A percentile compares a stretch with the other conserved stretches of the same genome.
These are phyloP conservation scores for Lepidurus packardi DNA, from an alignment of 1,140 invertebrate genomes.

Conservation along the genomic window DNA sequence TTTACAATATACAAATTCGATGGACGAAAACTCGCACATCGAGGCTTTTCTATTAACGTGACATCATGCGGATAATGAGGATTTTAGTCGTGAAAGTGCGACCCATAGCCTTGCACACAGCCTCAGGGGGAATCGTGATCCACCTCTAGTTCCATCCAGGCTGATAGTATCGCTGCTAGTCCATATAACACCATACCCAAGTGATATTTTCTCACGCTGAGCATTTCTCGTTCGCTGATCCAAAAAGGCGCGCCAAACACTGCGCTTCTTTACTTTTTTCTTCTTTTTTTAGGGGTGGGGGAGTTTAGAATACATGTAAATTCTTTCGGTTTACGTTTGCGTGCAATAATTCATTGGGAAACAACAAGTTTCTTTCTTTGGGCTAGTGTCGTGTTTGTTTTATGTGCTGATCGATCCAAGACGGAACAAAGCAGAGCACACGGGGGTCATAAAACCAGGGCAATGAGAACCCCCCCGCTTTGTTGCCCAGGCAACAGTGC, in stretches of 20 bases:
- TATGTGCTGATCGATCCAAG: constrained; percentile 15
- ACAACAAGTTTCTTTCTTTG: background rate
- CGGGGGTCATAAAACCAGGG: constrained; percentile 12
- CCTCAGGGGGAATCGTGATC: background rate
- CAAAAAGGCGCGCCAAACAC: background rate
- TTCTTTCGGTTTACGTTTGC: background rate
- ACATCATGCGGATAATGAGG: background rate
- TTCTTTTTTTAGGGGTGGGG: background rate
- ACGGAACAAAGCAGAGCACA: constrained; percentile 6
- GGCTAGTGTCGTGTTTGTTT: background rate
- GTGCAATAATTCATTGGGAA: background rate
- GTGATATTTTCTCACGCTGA: background rate
- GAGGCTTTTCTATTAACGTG: too few species aligned
- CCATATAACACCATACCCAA: too few species aligned
- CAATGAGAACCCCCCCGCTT: background rate
- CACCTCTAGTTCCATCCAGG: background rate
- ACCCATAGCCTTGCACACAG: background rate
- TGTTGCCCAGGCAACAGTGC: background rate
- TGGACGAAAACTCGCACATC: too few species aligned
- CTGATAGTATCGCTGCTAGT: background rate
- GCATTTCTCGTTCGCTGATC: background rate
- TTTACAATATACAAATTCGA: too few species aligned
- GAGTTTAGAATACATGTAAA: background rate
- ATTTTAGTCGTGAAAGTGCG: background rate
- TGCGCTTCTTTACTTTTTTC: background rate